phyloP scores from a whole-genome alignment of 2,113 vertebrate species.

The Asarcornis scutulata region DNA sequence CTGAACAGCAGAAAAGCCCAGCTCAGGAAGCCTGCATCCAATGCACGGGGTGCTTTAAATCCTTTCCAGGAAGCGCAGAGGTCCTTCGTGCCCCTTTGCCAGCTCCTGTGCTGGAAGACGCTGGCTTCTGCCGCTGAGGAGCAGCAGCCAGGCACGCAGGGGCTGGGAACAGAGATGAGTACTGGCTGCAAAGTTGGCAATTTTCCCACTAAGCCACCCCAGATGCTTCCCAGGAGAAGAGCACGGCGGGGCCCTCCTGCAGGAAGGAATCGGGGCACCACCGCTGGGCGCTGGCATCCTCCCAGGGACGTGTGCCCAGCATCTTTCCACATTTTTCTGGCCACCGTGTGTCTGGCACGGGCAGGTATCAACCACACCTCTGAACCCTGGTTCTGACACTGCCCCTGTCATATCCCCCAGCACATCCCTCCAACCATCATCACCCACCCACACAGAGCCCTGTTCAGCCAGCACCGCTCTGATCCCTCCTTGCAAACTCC shows the following conservation, averaged over 20 bases:
- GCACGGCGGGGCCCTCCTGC: not conserved
- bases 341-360: not conserved
- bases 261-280: not conserved
- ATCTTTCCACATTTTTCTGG: not conserved
- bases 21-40: not conserved
- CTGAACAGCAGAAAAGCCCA: constrained; percentile 3
- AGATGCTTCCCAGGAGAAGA: not conserved
- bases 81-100: not conserved
- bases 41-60: not conserved
- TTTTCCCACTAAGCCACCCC: not conserved
- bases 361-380: not conserved
- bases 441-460: not conserved
- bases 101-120: not conserved
- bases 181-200: not conserved
- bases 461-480: not conserved
- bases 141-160: not conserved
- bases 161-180: not conserved
- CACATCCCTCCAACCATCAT: not conserved
- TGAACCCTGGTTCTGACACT: not conserved
- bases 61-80: not conserved
- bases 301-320: not conserved
- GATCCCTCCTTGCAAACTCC: not conserved
- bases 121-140: not conserved
- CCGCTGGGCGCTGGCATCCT: not conserved
- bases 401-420: not conserved